These are phyloP conservation scores for Drosophila parabipectinata DNA, from an alignment of 1,140 invertebrate genomes.

Conservation along the genomic window DNA sequence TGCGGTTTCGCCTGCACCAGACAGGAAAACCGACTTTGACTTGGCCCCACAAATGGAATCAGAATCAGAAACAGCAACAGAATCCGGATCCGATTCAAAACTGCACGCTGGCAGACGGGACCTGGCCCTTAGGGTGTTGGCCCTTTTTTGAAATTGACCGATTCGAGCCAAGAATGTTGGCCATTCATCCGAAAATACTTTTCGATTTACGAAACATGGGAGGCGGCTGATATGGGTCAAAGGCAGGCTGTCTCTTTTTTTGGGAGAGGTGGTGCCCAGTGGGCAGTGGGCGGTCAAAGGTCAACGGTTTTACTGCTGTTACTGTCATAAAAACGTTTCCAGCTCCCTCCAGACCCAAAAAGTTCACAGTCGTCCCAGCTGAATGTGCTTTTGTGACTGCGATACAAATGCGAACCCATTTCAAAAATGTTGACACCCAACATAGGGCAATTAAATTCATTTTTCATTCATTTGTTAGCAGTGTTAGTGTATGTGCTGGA, in stretches of 20 bases:
- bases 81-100: neutral
- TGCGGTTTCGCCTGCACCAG: slow-evolving; percentile 64
- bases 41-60: slow-evolving; percentile 25
- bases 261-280: neutral
- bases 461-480: slow-evolving; percentile 70
- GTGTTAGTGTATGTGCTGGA: slow-evolving; percentile 39
- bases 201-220: slow-evolving; percentile 25
- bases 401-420: slow-evolving; percentile 70
- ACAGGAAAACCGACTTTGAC: slow-evolving; percentile 42
- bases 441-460: slow-evolving; percentile 82
- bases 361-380: slow-evolving; percentile 21
- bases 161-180: slow-evolving; percentile 44
- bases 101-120: slow-evolving; percentile 4
- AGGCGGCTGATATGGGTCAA: slow-evolving; percentile 66
- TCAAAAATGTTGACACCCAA: slow-evolving; percentile 81
- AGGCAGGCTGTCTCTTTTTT: neutral
- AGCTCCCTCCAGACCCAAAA: slow-evolving; percentile 24
- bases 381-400: slow-evolving; percentile 41
- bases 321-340: slow-evolving; percentile 79
- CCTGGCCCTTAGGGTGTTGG: neutral
- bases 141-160: slow-evolving; percentile 26
- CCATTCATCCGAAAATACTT: slow-evolving; percentile 48
- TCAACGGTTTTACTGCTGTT: slow-evolving; percentile 79
- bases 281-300: slow-evolving; percentile 45
- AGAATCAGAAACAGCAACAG: neutral